Evolutionary conservation across 2,113 vertebrate genomes (phyloP).

Genomic region (Gasterosteus aculeatus): DNA sequence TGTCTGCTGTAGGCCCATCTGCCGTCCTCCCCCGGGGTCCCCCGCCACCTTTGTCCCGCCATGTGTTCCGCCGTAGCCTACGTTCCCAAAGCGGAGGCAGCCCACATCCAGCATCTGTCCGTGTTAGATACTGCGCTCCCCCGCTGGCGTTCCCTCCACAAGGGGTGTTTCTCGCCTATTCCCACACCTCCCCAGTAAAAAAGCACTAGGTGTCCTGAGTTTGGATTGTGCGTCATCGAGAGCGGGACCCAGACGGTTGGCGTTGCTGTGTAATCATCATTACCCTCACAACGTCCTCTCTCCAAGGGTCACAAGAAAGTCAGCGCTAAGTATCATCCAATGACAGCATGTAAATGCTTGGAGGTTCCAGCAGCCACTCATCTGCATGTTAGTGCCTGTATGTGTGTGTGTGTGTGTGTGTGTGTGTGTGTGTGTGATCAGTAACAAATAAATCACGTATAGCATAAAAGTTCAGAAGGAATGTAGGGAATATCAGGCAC

Average conservation of each 20-base stretch:
- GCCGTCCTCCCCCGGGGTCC: conserved; percentile 59
- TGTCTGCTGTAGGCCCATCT: conserved; percentile 66
- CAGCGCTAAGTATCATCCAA: conserved; percentile 44
- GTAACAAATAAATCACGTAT: too few species aligned
- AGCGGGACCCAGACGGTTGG: conserved; percentile 50
- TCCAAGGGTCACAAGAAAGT: conserved; percentile 47
- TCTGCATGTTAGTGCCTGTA: conserved; percentile 1
- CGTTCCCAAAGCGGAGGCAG: conserved; percentile 63
- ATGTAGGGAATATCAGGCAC: too few species aligned
- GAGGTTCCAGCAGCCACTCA: conserved; percentile 15
- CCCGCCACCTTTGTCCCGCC: conserved; percentile 63
- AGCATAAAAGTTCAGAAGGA: too few species aligned
- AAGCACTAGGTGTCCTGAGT: conserved; percentile 1
- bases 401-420: too few species aligned
- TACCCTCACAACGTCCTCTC: conserved; percentile 49
- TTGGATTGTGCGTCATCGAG: conserved; percentile 42
- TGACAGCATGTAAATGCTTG: conserved; percentile 44
- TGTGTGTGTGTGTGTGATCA: too few species aligned
- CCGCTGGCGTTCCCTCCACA: conserved; percentile 7
- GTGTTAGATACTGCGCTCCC: conserved; percentile 54
- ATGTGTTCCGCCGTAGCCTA: conserved; percentile 69
- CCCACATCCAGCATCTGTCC: conserved; percentile 56
- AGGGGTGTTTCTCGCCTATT: conserved; percentile 24
- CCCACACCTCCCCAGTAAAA: conserved; percentile 54
- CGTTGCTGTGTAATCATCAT: conserved; percentile 68